These are phyloP conservation scores for Synanthedon formicaeformis DNA, from an alignment of 2,888 invertebrate genomes.

Conservation along the genomic window DNA sequence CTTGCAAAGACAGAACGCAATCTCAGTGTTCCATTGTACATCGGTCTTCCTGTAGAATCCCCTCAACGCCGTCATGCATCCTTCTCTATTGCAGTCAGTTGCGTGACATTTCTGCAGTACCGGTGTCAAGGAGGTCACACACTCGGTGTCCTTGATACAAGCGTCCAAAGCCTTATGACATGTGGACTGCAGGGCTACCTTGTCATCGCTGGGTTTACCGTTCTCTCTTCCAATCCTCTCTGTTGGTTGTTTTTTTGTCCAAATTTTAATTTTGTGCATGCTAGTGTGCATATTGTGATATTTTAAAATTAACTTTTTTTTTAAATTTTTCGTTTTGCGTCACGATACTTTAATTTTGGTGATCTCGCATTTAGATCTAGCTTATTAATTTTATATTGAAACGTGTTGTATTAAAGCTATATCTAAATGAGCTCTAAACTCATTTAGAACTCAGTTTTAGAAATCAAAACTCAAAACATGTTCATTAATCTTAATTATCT, in stretches of 20 bases:
- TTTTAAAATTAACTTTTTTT: too few relatives aligned
- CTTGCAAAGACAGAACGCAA: conserved; percentile 95
- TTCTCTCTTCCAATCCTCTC: conserved; percentile 67
- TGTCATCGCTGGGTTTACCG: conserved; percentile 67
- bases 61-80: conserved; percentile 89
- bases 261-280: conserved; percentile 26
- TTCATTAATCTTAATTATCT: too few relatives aligned
- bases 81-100: conserved; percentile 80
- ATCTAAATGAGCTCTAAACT: too few relatives aligned
- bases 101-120: conserved; percentile 85
- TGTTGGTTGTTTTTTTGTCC: conserved; percentile 35
- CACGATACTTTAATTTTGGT: too few relatives aligned
- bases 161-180: conserved; percentile 87
- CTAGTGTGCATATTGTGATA: not conserved
- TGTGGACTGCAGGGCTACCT: conserved; percentile 81
- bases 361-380: too few relatives aligned
- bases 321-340: too few relatives aligned
- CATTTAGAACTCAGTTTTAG: too few relatives aligned
- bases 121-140: conserved; percentile 83
- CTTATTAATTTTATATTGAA: too few relatives aligned
- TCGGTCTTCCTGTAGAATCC: conserved; percentile 86
- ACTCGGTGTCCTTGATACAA: conserved; percentile 85
- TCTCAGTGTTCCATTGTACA: conserved; percentile 86
- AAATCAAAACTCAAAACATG: too few relatives aligned
- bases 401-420: too few relatives aligned